These are phyloP conservation scores for Priocnemis perturbator DNA, from an alignment of 2,888 invertebrate species.

Conservation along the genomic window DNA sequence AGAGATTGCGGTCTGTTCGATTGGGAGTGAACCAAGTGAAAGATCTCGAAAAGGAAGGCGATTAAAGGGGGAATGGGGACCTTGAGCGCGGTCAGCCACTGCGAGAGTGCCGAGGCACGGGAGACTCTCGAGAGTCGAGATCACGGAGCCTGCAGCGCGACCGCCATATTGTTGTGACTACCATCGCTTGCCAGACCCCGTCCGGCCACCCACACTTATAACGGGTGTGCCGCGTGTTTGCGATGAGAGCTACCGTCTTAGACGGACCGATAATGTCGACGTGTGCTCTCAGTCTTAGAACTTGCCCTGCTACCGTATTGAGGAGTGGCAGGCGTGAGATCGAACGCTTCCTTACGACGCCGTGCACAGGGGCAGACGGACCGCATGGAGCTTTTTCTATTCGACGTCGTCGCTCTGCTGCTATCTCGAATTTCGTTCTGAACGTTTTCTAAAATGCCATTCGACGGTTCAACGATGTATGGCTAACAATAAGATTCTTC, in stretches of 20 bases:
- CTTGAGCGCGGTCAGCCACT: slow-evolving; percentile 74
- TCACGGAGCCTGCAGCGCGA: slow-evolving; percentile 32
- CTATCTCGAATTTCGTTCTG: no score
- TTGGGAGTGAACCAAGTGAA: slow-evolving; percentile 63
- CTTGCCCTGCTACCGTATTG: no score
- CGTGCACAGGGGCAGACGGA: no score
- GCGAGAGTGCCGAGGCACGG: slow-evolving; percentile 21
- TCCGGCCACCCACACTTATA: slow-evolving; percentile 40
- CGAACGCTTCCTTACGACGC: no score
- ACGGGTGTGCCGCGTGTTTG: slow-evolving; percentile 9
- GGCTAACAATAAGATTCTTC: no score
- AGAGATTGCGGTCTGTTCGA: slow-evolving; percentile 43
- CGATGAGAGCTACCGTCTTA: slow-evolving; percentile 1
- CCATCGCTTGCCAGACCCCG: slow-evolving; percentile 37
- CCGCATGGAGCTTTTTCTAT: no score
- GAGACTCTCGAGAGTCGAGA: slow-evolving; percentile 25
- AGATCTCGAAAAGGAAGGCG: slow-evolving; percentile 70
- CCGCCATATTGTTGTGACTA: slow-evolving; percentile 65
- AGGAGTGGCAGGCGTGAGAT: no score
- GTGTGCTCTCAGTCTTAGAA: no score
- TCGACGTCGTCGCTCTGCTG: no score
- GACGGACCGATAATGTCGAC: no score
- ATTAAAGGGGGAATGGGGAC: slow-evolving; percentile 67
- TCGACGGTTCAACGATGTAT: no score
- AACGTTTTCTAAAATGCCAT: no score